Percentiles rank a stretch among this genome's conserved stretches.
These are phyloP conservation scores for Teleopsis dalmanni DNA, from an alignment of 1,140 invertebrate genomes.

Conservation along the genomic window DNA sequence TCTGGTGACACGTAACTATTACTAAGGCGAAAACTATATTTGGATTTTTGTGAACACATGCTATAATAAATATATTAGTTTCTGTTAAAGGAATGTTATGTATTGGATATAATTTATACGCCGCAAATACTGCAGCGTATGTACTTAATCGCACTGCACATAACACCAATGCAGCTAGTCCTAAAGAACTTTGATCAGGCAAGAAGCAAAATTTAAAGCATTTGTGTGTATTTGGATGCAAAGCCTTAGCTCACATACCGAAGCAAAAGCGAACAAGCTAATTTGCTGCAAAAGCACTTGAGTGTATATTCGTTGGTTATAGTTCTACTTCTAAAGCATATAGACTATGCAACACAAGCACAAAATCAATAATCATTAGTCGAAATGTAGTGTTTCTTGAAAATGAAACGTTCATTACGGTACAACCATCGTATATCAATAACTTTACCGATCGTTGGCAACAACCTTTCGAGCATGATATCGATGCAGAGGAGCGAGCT, in stretches of 20 bases:
- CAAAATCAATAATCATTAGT: constrained; percentile 22
- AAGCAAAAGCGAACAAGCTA: constrained; percentile 21
- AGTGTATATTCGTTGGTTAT: constrained; percentile 33
- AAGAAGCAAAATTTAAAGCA: constrained; percentile 16
- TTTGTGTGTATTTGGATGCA: constrained; percentile 9
- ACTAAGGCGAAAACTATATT: no score
- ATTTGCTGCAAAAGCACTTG: constrained; percentile 18
- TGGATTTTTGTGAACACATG: no score
- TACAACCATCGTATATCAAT: not conserved
- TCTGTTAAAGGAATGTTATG: no score
- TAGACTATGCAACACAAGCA: constrained; percentile 23
- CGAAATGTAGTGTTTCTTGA: constrained; percentile 29
- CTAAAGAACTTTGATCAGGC: constrained; percentile 19
- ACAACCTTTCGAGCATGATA: no score
- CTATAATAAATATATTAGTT: no score
- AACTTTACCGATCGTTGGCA: no score
- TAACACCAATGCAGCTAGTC: not conserved
- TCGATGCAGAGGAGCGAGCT: not conserved
- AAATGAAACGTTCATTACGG: not conserved
- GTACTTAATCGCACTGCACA: constrained; percentile 8
- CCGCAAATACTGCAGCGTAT: constrained; percentile 28
- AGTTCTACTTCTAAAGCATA: constrained; percentile 24
- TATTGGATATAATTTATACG: no score
- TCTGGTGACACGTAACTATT: no score
- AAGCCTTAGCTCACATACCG: constrained; percentile 16